Evolutionary conservation across 2,113 vertebrate species (phyloP), one percentile per base, ranked within the genome.

Genomic region (Elanoides forficatus): DNA sequence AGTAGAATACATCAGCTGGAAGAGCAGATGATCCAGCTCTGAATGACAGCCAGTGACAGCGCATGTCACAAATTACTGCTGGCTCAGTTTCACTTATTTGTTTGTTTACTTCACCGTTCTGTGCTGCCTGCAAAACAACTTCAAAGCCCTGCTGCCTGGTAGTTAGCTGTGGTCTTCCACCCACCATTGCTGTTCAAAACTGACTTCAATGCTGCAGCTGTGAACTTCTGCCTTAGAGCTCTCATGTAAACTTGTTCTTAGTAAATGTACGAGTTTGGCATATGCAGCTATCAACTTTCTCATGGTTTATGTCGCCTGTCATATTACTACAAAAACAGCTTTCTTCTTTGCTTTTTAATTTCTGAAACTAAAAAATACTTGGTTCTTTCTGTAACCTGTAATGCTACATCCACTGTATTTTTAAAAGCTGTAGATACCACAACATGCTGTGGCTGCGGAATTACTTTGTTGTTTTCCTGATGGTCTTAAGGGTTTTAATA

Each of bases 21-120:
- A 90, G 95, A 94, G 86, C 79, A 70, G 93, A 88, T 90, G 86
- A 93, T 94, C 63, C 67, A 60, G 76, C 60, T 89, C 67, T 86
- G 88, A 97, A 53, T 97, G 97, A 94, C 95, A 95, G 96, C 79
- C 90, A 87, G 88, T 83, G 95, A 85, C 84, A 71, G 92, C 20
- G 86, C 92, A 50, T 38, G 13, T 96, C 94, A 92, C 72, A 91
- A 81, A 90, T 95, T 67, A 86, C 91, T 97, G 88, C 92, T 93
- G 95, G 92, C 95, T 95, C 81, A 12, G 40, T 95, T 94, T 81
- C 82, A 21, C 81, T 71, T 96, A 83, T 95, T 97, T 95, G 94
- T 97, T 96, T 97, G 72, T 97, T 96, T 97, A 93, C 94, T 91
- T 95, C 83, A 40, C 60, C 7, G 0, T 89, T 81, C 90, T 45